Evolutionary conservation across 2,888 invertebrate genomes (phyloP).

Genomic region (Eupithecia dodoneata): DNA sequence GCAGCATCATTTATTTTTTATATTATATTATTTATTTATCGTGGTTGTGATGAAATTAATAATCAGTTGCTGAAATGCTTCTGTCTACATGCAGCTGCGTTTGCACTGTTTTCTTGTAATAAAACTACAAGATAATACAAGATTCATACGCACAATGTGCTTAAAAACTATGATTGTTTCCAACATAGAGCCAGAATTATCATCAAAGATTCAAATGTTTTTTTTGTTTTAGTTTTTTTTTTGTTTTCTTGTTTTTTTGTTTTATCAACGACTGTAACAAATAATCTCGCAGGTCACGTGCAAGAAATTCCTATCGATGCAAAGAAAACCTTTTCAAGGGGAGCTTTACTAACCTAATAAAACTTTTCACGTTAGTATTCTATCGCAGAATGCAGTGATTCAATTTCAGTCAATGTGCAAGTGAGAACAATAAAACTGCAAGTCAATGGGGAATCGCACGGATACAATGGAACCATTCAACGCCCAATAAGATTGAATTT

Average conservation of each 20-base stretch:
- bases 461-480: conserved; percentile 8
- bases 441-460: conserved; percentile 20
- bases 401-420: conserved; percentile 13
- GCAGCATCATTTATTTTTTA: too few relatives aligned
- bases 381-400: not conserved
- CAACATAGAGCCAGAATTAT: not conserved
- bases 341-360: not conserved
- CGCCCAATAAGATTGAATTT: not conserved
- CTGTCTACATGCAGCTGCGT: too few relatives aligned
- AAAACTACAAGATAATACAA: too few relatives aligned
- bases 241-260: too few relatives aligned
- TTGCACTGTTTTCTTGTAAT: too few relatives aligned
- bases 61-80: too few relatives aligned
- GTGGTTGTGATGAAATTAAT: too few relatives aligned
- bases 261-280: not conserved
- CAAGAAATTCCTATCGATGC: not conserved
- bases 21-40: too few relatives aligned
- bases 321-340: not conserved
- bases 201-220: not conserved
- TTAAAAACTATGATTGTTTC: not conserved
- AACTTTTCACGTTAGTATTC: not conserved
- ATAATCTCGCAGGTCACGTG: not conserved
- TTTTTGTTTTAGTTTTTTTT: too few relatives aligned
- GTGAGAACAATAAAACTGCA: conserved; percentile 16
- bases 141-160: too few relatives aligned